Percentiles rank a stretch among this genome's conserved stretches.
These are phyloP conservation scores for Corapipo altera DNA, from an alignment of 2,113 vertebrate species.

Conservation along the genomic window DNA sequence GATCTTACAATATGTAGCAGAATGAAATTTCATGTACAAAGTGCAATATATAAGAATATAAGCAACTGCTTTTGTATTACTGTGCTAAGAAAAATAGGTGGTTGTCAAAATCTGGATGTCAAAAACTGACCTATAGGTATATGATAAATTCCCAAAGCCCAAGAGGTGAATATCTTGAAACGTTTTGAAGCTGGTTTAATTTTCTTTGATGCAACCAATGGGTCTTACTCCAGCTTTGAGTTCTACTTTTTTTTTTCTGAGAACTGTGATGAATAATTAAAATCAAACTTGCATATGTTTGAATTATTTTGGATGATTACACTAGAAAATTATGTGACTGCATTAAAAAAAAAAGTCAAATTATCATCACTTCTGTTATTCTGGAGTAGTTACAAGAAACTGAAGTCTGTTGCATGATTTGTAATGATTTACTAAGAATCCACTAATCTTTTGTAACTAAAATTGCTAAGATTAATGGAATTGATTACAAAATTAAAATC, in stretches of 20 bases:
- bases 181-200: background rate
- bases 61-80: background rate
- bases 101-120: background rate
- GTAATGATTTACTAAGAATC: background rate
- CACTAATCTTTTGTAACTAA: background rate
- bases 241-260: background rate
- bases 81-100: background rate
- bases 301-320: background rate
- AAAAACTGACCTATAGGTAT: background rate
- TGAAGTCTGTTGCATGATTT: background rate
- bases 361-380: background rate
- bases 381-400: background rate
- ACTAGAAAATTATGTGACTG: background rate
- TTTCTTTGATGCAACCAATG: background rate
- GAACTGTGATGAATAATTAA: background rate
- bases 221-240: background rate
- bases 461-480: background rate
- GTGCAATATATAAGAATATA: rapidly evolving
- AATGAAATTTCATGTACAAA: background rate
- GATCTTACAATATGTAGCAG: background rate
- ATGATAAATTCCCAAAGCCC: background rate
- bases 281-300: background rate
- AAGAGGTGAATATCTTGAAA: background rate
- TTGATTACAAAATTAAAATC: background rate
- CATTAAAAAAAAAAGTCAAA: background rate